Evolutionary conservation across 2,888 invertebrate species (phyloP).

Genomic region (Heterodera filipjevi): DNA sequence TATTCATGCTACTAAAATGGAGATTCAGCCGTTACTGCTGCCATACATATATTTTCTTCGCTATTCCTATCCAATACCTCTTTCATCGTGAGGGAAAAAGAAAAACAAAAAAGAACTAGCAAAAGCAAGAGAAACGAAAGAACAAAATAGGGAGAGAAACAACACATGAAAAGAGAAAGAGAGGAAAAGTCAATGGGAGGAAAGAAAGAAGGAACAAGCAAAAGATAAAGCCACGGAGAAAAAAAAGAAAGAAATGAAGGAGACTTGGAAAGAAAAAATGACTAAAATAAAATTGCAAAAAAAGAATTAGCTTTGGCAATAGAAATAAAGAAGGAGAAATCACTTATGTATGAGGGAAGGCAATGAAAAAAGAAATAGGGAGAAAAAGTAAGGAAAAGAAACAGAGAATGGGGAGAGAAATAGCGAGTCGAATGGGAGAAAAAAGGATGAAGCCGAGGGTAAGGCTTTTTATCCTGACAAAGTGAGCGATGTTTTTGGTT

Average conservation of each 20-base stretch:
- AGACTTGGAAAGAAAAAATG: too few species aligned
- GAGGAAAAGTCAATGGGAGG: neutral
- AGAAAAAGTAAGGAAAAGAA: neutral
- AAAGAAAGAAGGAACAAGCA: neutral
- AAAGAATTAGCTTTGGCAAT: neutral
- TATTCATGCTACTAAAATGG: neutral
- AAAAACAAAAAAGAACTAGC: neutral
- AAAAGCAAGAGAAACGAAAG: neutral
- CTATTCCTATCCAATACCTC: neutral
- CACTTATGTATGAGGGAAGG: too few species aligned
- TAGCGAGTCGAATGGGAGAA: neutral
- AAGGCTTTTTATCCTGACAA: neutral
- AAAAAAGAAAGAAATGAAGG: neutral
- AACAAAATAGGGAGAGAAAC: neutral
- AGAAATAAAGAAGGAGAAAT: neutral
- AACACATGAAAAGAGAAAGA: neutral
- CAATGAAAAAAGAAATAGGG: neutral
- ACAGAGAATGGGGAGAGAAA: neutral
- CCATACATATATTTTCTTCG: neutral
- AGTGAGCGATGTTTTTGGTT: constrained; percentile 4
- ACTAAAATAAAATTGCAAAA: neutral
- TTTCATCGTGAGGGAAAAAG: neutral
- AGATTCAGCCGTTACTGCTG: neutral
- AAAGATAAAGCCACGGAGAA: too few species aligned
- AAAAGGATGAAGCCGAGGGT: neutral